Base-by-base conservation (phyloP, 2,113 vertebrate species). In the Nothocercus nigrocapillus region DNA sequence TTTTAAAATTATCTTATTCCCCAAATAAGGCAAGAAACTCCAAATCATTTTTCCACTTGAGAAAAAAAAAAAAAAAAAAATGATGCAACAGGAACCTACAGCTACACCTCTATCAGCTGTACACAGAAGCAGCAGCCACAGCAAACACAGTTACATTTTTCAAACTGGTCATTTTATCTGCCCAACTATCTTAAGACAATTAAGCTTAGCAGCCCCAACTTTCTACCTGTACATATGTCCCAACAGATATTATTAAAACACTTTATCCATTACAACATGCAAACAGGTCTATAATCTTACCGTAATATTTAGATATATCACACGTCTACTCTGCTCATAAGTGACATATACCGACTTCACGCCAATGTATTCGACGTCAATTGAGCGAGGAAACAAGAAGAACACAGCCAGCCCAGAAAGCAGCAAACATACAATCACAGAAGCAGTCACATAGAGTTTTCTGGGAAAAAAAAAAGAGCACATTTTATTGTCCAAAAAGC, bases 351-450 rank as follows among this genome's bases (percentile, higher is more conserved):
- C 99, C 1, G 99, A 99, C 97, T 99, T 99, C 82, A 99, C 98
- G 11, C 99, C 99, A 70, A 99, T 97, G 25, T 99, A 99, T 93
- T 99, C 97, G 75, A 99, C 99, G 0, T 99, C 99, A 1, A 99
- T 99, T 17, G 99, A 99, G 61, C 99, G 99, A 79, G 99, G 99
- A 96, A 99, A 99, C 18, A 99, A 97, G 96, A 99, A 99, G 97
- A 99, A 99, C 5, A 99, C 99, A 11, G 99, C 99, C 95, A 99
- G 96, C 25, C 99, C 98, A 15, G 98, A 99, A 67, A 99, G 98
- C 1, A 99, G 98, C 79, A 99, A 98, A 93, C 99, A 99, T 13
- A 99, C 97, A 24, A 93, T 89, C 66, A 99, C 99, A 25, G 99
- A 99, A 28, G 98, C 98, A 11, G 98, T 98, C 95, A 99, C 99